These are phyloP conservation scores for Ectemnius lituratus DNA, from an alignment of 2,888 invertebrate genomes.

Conservation along the genomic window DNA sequence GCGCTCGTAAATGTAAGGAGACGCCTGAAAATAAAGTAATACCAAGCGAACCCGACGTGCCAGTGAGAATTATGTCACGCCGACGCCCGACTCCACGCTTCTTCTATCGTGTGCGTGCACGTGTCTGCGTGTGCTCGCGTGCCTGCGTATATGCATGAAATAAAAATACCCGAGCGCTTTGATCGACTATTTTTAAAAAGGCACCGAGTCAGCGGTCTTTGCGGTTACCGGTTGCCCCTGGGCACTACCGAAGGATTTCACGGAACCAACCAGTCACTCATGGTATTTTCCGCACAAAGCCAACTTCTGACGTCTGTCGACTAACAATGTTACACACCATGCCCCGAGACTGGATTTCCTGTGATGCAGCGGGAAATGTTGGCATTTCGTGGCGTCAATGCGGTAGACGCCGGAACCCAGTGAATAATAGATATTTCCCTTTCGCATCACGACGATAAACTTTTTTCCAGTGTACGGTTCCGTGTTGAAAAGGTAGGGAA, in stretches of 20 bases:
- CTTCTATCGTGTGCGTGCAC: too few species aligned
- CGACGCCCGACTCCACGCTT: constrained; percentile 9
- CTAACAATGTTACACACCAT: too few species aligned
- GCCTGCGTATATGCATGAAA: constrained; percentile 16
- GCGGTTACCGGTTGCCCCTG: not conserved
- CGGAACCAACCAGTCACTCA: not conserved
- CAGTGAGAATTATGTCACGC: constrained; percentile 65
- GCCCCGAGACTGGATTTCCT: too few species aligned
- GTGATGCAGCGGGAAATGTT: too few species aligned
- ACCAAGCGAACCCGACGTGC: constrained; percentile 34
- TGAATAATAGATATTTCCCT: too few species aligned
- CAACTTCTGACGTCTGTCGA: too few species aligned
- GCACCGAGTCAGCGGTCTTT: constrained; percentile 8
- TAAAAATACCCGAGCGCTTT: constrained; percentile 18
- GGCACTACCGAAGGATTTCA: not conserved
- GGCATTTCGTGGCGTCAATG: too few species aligned
- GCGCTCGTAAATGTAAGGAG: constrained; percentile 56
- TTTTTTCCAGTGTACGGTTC: too few species aligned
- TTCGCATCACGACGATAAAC: too few species aligned
- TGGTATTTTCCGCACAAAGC: not conserved
- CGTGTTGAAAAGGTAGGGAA: too few species aligned
- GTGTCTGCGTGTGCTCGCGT: constrained; percentile 12
- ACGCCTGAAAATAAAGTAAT: constrained; percentile 55
- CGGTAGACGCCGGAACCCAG: too few species aligned
- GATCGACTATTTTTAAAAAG: constrained; percentile 11